Conservation (phyloP, 1,140 invertebrate genomes). For the Saccostrea echinata region DNA sequence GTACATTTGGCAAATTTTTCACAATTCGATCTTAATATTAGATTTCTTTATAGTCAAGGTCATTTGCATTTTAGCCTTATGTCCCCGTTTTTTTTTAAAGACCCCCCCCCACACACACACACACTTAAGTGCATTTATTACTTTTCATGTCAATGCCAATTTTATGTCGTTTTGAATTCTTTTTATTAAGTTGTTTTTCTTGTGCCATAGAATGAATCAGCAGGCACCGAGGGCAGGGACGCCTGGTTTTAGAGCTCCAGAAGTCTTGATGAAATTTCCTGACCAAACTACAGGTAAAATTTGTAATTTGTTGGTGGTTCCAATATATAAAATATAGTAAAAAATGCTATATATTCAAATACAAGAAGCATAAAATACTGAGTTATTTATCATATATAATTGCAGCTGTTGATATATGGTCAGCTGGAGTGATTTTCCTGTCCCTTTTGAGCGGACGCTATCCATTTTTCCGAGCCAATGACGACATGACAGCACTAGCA, state of each 20-base stretch:
- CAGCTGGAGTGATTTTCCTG: conserved; percentile 91
- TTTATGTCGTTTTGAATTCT: too few species aligned
- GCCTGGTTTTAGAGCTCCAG: conserved; percentile 93
- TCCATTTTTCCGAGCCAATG: conserved; percentile 90
- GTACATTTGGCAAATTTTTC: too few species aligned
- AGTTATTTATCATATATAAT: conserved; percentile 30
- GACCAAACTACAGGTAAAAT: conserved; percentile 87
- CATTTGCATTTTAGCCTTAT: too few species aligned
- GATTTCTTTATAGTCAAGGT: too few species aligned
- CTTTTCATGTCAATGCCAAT: too few species aligned
- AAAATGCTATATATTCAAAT: background rate
- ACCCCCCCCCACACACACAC: too few species aligned
- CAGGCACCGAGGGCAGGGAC: conserved; percentile 91
- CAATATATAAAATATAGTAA: too few species aligned
- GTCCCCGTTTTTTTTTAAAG: too few species aligned
- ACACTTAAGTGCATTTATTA: too few species aligned
- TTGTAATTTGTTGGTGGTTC: background rate
- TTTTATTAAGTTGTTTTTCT: too few species aligned
- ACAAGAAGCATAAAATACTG: too few species aligned
- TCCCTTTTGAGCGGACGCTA: conserved; percentile 89
- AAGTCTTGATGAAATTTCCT: conserved; percentile 89
- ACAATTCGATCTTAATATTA: too few species aligned
- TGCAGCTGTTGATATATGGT: conserved; percentile 93
- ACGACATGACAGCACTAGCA: conserved; percentile 89
- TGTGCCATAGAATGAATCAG: conserved; percentile 66